Conservation (phyloP, 2,888 invertebrate species). For the Lobophora halterata region DNA sequence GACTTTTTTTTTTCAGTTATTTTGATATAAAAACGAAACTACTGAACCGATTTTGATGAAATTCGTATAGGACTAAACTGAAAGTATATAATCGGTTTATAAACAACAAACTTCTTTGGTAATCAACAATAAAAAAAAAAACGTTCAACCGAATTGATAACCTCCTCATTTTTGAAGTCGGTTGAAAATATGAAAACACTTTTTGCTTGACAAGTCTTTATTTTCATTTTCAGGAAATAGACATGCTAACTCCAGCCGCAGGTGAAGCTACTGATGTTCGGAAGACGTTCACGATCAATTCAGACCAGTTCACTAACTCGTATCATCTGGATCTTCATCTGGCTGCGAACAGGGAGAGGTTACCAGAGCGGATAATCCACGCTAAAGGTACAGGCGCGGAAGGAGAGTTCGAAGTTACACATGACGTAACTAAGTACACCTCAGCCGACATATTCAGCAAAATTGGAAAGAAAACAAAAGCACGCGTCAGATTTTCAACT, state of each 20-base stretch:
- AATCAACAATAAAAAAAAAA: too few relatives aligned
- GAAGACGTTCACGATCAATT: slow-evolving; percentile 87
- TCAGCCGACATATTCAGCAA: slow-evolving; percentile 87
- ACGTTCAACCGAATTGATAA: too few relatives aligned
- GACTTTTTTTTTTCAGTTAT: too few relatives aligned
- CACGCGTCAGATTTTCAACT: slow-evolving; percentile 87
- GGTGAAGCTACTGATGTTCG: slow-evolving; percentile 88
- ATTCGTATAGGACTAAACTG: too few relatives aligned
- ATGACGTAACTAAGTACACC: slow-evolving; percentile 87
- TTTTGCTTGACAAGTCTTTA: too few relatives aligned
- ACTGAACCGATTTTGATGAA: too few relatives aligned
- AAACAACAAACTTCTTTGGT: too few relatives aligned
- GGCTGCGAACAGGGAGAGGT: slow-evolving; percentile 87
- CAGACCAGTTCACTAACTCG: slow-evolving; percentile 58
- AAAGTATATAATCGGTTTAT: too few relatives aligned
- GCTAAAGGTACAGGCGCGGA: slow-evolving; percentile 95
- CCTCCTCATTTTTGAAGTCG: too few relatives aligned
- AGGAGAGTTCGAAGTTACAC: slow-evolving; percentile 90
- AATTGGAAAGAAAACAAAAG: slow-evolving; percentile 88
- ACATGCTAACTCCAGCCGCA: slow-evolving; percentile 84
- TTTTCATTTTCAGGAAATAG: slow-evolving; percentile 58
- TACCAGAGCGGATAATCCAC: slow-evolving; percentile 95
- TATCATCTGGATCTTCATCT: slow-evolving; percentile 53
- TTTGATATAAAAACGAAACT: too few relatives aligned
- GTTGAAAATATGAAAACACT: too few relatives aligned